Percentiles rank a stretch among this genome's conserved stretches.
phyloP scores from a whole-genome alignment of 2,113 vertebrate species.

The Callopanchax toddi region DNA sequence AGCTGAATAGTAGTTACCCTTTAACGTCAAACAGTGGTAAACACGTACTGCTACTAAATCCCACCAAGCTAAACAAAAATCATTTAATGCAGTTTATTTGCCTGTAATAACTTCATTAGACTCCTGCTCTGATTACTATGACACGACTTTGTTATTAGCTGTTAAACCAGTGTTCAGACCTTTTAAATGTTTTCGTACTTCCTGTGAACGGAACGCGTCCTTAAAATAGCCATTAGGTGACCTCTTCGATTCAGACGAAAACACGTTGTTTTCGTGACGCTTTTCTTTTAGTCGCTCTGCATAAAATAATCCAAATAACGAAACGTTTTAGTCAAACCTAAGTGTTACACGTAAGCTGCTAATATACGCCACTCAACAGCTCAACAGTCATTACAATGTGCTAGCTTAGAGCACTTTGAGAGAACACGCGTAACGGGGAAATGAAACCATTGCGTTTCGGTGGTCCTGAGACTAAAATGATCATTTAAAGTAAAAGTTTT shows the following conservation, averaged over 20 bases:
- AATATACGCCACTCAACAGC: not conserved
- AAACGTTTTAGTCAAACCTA: not conserved
- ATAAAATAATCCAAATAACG: not conserved
- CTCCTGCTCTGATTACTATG: too few species aligned
- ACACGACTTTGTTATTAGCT: not conserved
- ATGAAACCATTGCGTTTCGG: not conserved
- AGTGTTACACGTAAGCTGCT: rapidly evolving
- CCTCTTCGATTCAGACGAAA: not conserved
- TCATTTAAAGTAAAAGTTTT: not conserved
- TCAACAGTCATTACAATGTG: not conserved
- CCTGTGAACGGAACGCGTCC: slow-evolving; percentile 8
- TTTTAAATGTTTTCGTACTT: not conserved
- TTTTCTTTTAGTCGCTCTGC: not conserved
- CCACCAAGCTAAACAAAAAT: too few species aligned
- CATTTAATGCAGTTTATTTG: too few species aligned
- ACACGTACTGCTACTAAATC: not conserved
- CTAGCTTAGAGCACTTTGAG: not conserved
- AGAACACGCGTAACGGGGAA: not conserved
- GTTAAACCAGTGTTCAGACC: not conserved
- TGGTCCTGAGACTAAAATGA: not conserved
- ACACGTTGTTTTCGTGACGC: too few species aligned
- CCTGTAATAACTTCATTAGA: too few species aligned
- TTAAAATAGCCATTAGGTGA: not conserved
- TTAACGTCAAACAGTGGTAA: not conserved
- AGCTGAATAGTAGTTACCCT: not conserved